Evolutionary conservation across 1,140 invertebrate species (phyloP), one percentile per base, ranked within the genome.

Genomic region (Hycleus phaleratus): DNA sequence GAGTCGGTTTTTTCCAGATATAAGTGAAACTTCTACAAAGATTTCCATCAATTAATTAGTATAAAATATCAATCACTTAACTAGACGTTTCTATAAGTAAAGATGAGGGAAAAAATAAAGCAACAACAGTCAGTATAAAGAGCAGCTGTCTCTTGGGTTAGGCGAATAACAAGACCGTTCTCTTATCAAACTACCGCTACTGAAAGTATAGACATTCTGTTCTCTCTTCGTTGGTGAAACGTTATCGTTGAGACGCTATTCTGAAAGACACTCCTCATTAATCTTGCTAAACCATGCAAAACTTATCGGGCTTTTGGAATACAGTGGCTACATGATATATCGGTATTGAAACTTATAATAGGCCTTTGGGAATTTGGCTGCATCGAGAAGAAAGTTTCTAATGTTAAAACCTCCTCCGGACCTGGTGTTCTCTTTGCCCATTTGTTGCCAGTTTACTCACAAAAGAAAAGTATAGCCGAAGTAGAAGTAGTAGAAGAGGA

Each of bases 231-330:
- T 32, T 32, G 32, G 32, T 32, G 52, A 55, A 47, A 46, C 52
- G 52, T 55, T 55, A 55, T 55, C 52, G 44, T 38, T 38, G 44
- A 38, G 5, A 24, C 45, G 26, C 44, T 44, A 11, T 12, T 55
- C 57, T 70, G 63, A 71, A 70, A 71, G 69, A 72, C 71, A 69
- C 60, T 67, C 65, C 70, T 71, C 71, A 71, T 71, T 73, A 71
- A 73, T 73, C 71, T 73, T 71, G 65, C 64, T 70, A 71, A 73
- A 71, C 71, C 70, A 73, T 71, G 71, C 70, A 71, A 71, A 71
- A 73, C 70, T 71, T 71, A 73, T 73, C 68, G 66, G 59, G 56
- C 38, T 25, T 26, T 26, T 50, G 45, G 61, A 60, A 68, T 66
- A 62, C 51, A 63, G 44, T 62, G 61, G 60, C 53, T 63, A 64